Evolutionary conservation across 1,140 invertebrate species (phyloP), one percentile per base, ranked within the genome.

Genomic region (Nilaparvata lugens): DNA sequence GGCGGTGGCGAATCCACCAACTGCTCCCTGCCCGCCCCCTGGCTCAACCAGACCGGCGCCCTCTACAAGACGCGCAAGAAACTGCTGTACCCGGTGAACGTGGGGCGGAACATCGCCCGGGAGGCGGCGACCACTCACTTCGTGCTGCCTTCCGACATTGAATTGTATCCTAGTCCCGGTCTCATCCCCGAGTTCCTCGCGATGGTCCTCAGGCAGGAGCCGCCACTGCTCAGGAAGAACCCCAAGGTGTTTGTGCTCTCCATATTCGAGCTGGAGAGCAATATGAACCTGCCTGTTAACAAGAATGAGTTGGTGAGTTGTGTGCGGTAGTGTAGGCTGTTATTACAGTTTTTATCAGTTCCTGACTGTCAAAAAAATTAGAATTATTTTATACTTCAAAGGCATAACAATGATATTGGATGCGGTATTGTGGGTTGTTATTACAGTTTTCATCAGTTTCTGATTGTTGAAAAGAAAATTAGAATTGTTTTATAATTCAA

Each of bases 11-110:
- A n/a, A n/a, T 73, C 77, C 40, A 87, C 81, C 21, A 89, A 91
- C 69, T 91, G 88, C 68, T 78, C 83, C 1, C 65, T 78, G 6
- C 77, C 79, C 1, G 76, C 86, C 0, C 87, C 88, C 0, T 91
- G 86, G 78, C 69, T 78, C 1, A 87, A 87, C 65, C 77, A 83
- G 9, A 77, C 79, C 1, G 69, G 76, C n/a, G 78, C 81, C 42
- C 83, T 90, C 65, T 93, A 89, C 73, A 91, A 89, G 72, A 82
- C 79, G 18, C 81, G 87, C 56, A 89, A 87, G 70, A 89, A 85
- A 67, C 75, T 93, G 0, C 71, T 91, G 0, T 95, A 94, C 71
- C 91, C 91, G 0, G 88, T 95, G 13, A 93, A 95, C 70, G 87
- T 93, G 1, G 90, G 87, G 0, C 75, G 91, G 9, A 94, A 95